Conservation (phyloP, 2,113 vertebrate genomes). For the Ranitomeya imitator region DNA sequence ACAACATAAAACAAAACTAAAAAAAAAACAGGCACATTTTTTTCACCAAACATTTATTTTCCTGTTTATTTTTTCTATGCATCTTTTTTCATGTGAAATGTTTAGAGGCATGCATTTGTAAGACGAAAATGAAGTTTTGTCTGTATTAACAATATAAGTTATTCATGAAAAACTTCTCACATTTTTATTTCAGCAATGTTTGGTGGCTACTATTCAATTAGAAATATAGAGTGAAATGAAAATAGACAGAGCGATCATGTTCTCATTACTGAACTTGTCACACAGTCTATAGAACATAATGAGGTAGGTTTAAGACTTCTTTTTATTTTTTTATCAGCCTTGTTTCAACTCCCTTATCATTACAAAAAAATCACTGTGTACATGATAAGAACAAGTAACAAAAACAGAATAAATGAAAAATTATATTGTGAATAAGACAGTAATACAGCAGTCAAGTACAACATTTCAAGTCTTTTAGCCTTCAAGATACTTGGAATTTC, state of each 20-base stretch:
- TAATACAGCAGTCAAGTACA: not conserved
- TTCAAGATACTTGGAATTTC: too few relatives aligned
- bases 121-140: not conserved
- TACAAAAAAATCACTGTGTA: not conserved
- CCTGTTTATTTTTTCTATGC: not conserved
- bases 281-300: not conserved
- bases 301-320: not conserved
- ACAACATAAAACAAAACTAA: too few relatives aligned
- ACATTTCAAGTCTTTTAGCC: not conserved
- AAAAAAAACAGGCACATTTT: too few relatives aligned
- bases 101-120: not conserved
- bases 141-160: not conserved
- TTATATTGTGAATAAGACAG: not conserved
- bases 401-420: not conserved
- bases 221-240: not conserved
- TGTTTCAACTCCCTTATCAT: not conserved
- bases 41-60: too few relatives aligned
- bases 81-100: not conserved
- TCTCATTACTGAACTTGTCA: conserved; percentile 1
- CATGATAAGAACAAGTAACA: not conserved
- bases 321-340: not conserved
- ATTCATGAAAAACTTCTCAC: not conserved
- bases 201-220: not conserved
- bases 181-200: not conserved
- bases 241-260: not conserved